Conservation (phyloP, 92 coral and sea anemone species). For the Heliopora coerulea region DNA sequence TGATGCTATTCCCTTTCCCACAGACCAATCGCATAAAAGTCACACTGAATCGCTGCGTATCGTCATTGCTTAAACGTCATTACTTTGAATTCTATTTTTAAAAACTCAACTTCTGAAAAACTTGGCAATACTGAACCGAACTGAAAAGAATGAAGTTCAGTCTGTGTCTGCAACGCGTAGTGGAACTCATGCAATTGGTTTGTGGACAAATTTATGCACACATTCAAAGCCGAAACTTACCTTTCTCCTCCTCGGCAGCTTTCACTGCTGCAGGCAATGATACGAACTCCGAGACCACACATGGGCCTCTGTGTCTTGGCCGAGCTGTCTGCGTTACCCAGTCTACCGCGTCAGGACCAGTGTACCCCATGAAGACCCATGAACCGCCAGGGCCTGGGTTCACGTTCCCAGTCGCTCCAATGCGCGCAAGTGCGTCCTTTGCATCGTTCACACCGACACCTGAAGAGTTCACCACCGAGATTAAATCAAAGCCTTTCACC, state of each 20-base stretch:
- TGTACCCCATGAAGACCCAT: slow-evolving; percentile 96
- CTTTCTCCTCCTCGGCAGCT: slow-evolving; percentile 63
- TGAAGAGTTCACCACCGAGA: slow-evolving; percentile 24
- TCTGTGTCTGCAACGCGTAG: no score
- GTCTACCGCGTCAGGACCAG: slow-evolving; percentile 87
- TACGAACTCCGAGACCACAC: slow-evolving; percentile 87
- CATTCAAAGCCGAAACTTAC: slow-evolving; percentile 56
- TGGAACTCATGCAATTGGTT: no score
- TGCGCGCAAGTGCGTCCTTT: slow-evolving; percentile 63
- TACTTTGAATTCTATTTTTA: no score
- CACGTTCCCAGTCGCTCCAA: slow-evolving; percentile 90
- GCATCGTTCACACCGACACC: slow-evolving; percentile 93
- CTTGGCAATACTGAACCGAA: no score
- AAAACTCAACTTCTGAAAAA: no score
- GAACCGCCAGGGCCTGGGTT: slow-evolving; percentile 99
- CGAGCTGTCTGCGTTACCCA: slow-evolving; percentile 81
- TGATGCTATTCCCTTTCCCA: no score
- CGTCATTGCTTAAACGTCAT: no score
- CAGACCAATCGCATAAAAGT: no score
- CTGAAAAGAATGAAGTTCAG: no score
- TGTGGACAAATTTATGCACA: no score
- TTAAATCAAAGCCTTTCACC: background rate
- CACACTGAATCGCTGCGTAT: no score
- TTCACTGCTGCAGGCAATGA: slow-evolving; percentile 73
- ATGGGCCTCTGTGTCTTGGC: slow-evolving; percentile 86